Conservation (phyloP, 2,888 invertebrate species). For the Drosophila formosana region DNA sequence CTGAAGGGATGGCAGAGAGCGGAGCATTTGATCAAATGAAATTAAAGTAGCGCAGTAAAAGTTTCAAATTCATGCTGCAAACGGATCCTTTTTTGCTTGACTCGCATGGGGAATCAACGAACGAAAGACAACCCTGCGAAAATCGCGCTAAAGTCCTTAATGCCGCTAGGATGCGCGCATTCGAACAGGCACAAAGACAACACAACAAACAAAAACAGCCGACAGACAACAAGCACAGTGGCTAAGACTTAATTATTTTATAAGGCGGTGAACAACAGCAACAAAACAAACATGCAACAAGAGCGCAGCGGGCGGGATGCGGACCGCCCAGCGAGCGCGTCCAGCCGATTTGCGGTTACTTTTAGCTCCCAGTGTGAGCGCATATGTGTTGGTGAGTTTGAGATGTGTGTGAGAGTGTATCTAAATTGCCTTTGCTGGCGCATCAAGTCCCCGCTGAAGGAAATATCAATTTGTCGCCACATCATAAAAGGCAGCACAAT, state of each 20-base stretch:
- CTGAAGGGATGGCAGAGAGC: slow-evolving; percentile 26
- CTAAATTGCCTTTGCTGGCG: slow-evolving; percentile 74
- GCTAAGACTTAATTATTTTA: slow-evolving; percentile 82
- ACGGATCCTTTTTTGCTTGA: slow-evolving; percentile 39
- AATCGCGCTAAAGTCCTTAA: slow-evolving; percentile 81
- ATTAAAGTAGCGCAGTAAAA: slow-evolving; percentile 53
- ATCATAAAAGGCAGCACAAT: slow-evolving; percentile 82
- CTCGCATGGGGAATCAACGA: background rate
- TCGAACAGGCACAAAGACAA: slow-evolving; percentile 56
- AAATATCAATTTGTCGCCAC: slow-evolving; percentile 83
- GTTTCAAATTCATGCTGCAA: slow-evolving; percentile 65
- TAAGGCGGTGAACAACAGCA: slow-evolving; percentile 55
- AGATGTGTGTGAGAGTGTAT: slow-evolving; percentile 30
- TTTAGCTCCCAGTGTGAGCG: slow-evolving; percentile 43
- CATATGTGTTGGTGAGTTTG: slow-evolving; percentile 22
- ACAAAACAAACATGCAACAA: slow-evolving; percentile 29
- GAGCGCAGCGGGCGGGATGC: slow-evolving; percentile 57
- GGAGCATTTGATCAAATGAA: slow-evolving; percentile 37
- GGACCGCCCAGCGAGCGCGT: slow-evolving; percentile 73
- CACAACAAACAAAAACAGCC: slow-evolving; percentile 55
- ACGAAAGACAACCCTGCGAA: slow-evolving; percentile 51
- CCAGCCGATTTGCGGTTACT: slow-evolving; percentile 57
- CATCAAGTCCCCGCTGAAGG: slow-evolving; percentile 44
- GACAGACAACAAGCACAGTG: slow-evolving; percentile 60
- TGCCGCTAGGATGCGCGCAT: slow-evolving; percentile 72